These are phyloP conservation scores for human DNA, from an alignment of 2,113 vertebrate genomes.

Conservation along the genomic window GRCh38 chrX:153128001-153128500, in stretches of 20 bases:
- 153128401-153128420: too few relatives aligned
- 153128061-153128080: not conserved
- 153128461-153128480: not conserved
- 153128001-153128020: not conserved
- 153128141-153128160: not conserved
- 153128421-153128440: too few relatives aligned
- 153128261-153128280: not conserved
- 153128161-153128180: not conserved
- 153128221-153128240: not conserved
- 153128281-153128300: not conserved
- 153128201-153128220: not conserved
- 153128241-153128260: not conserved
- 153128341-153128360: too few relatives aligned
- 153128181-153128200: not conserved
- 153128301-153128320: not conserved
- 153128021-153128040: not conserved
- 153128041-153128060: not conserved
- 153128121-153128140: not conserved
- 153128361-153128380: not conserved
- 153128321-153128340: not conserved
- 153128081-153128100: not conserved
- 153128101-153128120: not conserved
- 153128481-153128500: not conserved
- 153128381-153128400: too few relatives aligned
- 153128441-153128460: too few relatives aligned